phyloP scores from a whole-genome alignment of 2,888 invertebrate species.

The Lasioglossum calceatum region DNA sequence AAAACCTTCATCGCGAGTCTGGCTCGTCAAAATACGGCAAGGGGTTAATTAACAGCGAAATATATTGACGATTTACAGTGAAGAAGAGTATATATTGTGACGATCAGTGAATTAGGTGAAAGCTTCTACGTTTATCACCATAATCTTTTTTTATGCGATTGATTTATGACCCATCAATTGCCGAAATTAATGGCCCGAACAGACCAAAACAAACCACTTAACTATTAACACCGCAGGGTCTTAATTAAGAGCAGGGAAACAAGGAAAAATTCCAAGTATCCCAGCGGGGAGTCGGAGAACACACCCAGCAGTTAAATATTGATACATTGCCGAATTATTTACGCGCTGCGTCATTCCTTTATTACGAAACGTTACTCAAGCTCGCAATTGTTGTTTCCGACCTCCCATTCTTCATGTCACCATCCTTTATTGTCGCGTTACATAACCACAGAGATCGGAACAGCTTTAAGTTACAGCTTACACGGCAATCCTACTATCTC shows the following conservation, averaged over 20 bases:
- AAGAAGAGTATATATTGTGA: too few species aligned
- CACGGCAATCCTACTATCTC: background rate
- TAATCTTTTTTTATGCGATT: too few species aligned
- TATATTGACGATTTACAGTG: too few species aligned
- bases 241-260: slow-evolving; percentile 8
- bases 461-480: background rate
- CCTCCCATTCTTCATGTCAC: background rate
- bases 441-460: background rate
- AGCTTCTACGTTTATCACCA: too few species aligned
- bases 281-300: background rate
- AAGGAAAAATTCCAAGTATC: background rate
- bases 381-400: background rate
- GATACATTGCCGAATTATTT: slow-evolving; percentile 38
- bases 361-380: background rate
- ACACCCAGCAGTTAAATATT: slow-evolving; percentile 17
- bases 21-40: too few species aligned
- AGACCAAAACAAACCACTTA: background rate
- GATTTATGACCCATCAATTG: slow-evolving; percentile 1
- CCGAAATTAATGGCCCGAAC: background rate
- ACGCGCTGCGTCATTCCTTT: slow-evolving; percentile 2
- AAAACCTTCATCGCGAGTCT: too few species aligned
- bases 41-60: too few species aligned
- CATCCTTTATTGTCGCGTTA: background rate
- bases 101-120: too few species aligned
- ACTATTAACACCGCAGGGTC: background rate